Evolutionary conservation across 1,140 invertebrate species (phyloP), one percentile per base, ranked within the genome.

Genomic region (Trissolcus basalis): DNA sequence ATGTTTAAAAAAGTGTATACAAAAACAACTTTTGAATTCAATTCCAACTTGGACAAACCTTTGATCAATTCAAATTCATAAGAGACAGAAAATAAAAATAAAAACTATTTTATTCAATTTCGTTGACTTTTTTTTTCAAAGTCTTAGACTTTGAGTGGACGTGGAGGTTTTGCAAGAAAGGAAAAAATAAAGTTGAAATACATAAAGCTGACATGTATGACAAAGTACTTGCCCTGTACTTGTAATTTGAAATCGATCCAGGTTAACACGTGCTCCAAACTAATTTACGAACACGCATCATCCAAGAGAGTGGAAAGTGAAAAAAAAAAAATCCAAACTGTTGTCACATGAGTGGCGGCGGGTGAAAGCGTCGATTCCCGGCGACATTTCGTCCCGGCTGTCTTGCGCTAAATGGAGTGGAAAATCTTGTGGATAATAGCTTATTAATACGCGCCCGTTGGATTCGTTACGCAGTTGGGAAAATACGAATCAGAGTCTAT

Each of bases 341-440:
- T 47, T 56, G 69, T 55, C 67, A 60, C 41, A 33, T 53, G 60
- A 60, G 45, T 43, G 48, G 53, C 41, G 53, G 41, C 43, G 64
- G 41, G 60, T 59, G 63, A 61, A 71, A 73, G 56, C 70, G 71
- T 79, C 74, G 77, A 79, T 76, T 71, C 33, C 60, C 72, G 63
- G 74, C 50, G 59, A 67, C 72, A 63, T 51, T 47, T 53, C 35
- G 63, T 60, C 55, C 65, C 53, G 65, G 51, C 58, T 72, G 58
- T 48, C 56, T 60, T 49, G 51, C 61, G 68, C 64, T 76, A 78
- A 80, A 82, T 82, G 80, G 78, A 60, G 72, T 56, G 80, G 81
- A 81, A 82, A 83, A 83, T 82, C 67, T 77, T 56, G 47, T 56
- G 56, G 72, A 82, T 82, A 78, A 82, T 82, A 70, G 71, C 73